These are phyloP conservation scores for Erythrolamprus reginae DNA, from an alignment of 2,113 vertebrate species.

Conservation along the genomic window DNA sequence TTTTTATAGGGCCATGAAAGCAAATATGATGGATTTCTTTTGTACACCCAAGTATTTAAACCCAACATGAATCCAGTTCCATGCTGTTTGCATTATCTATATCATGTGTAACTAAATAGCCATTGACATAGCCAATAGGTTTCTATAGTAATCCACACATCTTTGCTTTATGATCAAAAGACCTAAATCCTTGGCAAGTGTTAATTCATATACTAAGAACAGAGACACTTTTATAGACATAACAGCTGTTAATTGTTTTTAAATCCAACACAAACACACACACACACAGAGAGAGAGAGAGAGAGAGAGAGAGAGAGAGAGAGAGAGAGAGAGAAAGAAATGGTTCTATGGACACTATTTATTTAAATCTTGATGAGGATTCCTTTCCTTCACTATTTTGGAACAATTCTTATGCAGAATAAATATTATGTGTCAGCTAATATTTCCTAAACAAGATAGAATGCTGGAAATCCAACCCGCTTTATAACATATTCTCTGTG, in stretches of 20 bases:
- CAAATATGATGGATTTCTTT: constrained; percentile 43
- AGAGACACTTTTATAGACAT: background rate
- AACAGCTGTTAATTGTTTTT: constrained; percentile 13
- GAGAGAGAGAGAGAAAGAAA: too few species aligned
- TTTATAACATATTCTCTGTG: background rate
- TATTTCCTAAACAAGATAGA: background rate
- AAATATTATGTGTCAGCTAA: background rate
- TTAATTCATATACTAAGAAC: constrained; percentile 33
- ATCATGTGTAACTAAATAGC: constrained; percentile 33
- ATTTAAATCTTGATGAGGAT: constrained; percentile 32
- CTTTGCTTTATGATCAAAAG: constrained; percentile 23
- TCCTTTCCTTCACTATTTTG: constrained; percentile 11
- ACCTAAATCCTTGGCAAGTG: background rate
- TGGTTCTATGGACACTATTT: constrained; percentile 7
- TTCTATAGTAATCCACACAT: constrained; percentile 4
- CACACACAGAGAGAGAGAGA: too few species aligned
- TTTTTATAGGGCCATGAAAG: constrained; percentile 42
- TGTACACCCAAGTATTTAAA: constrained; percentile 38
- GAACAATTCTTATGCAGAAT: background rate
- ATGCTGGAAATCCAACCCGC: background rate
- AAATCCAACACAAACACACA: constrained; percentile 15
- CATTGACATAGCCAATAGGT: constrained; percentile 14
- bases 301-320: too few species aligned
- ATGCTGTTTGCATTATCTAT: background rate
- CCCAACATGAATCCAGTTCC: background rate